Evolutionary conservation across 1,140 invertebrate genomes (phyloP).

Genomic region (Cryptotermes secundus): DNA sequence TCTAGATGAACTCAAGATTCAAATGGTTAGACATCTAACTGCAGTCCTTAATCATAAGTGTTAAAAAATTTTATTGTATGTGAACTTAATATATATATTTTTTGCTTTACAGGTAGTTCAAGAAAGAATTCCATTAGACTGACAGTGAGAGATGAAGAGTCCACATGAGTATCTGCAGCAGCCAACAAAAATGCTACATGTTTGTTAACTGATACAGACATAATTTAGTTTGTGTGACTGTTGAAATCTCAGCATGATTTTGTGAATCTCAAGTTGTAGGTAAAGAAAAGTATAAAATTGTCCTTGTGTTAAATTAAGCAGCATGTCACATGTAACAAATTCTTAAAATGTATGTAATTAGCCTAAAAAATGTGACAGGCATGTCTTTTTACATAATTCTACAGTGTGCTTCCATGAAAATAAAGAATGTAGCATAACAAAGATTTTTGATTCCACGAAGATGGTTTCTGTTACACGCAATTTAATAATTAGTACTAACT

Average conservation of each 20-base stretch:
- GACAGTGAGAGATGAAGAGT: background rate
- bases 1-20: no score
- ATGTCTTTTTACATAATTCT: background rate
- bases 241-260: background rate
- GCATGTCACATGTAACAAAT: no score
- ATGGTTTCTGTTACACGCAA: no score
- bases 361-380: background rate
- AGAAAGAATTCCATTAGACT: constrained; percentile 32
- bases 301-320: no score
- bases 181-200: background rate
- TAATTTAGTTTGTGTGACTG: constrained; percentile 6
- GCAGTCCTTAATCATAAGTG: background rate
- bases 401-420: background rate
- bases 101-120: constrained; percentile 25
- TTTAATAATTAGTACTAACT: no score
- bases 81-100: background rate
- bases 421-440: background rate
- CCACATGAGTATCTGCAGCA: background rate
- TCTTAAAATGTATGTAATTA: background rate
- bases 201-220: background rate
- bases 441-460: no score
- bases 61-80: background rate
- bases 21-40: background rate
- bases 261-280: background rate
- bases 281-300: no score